Conservation (phyloP, 2,888 invertebrate species). For the Ptilodon capucinus region DNA sequence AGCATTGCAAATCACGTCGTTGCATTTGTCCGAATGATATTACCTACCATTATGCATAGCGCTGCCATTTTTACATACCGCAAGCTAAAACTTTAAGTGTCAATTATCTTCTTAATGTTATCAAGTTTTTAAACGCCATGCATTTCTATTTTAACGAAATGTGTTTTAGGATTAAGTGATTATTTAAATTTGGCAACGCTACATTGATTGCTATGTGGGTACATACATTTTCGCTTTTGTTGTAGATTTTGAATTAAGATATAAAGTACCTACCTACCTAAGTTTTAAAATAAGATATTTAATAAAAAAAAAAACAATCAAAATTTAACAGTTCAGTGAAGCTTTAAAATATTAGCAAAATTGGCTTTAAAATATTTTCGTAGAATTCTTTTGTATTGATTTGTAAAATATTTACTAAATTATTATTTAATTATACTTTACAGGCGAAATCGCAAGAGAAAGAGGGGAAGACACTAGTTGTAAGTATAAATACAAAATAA, state of each 20-base stretch:
- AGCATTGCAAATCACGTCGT: slow-evolving; percentile 71
- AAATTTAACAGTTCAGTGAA: not conserved
- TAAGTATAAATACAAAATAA: slow-evolving; percentile 78
- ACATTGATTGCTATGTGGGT: slow-evolving; percentile 61
- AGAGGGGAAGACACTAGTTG: slow-evolving; percentile 89
- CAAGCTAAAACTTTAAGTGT: not conserved
- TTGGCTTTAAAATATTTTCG: not conserved
- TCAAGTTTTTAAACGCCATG: too few species aligned
- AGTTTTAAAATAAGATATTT: not conserved
- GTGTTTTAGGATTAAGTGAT: too few species aligned
- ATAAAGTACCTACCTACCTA: slow-evolving; percentile 1
- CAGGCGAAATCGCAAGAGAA: slow-evolving; percentile 89
- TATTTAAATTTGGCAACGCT: slow-evolving; percentile 44
- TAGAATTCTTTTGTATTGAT: not conserved
- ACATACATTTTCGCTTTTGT: slow-evolving; percentile 58
- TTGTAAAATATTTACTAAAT: slow-evolving; percentile 18
- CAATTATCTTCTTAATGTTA: too few species aligned
- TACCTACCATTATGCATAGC: slow-evolving; percentile 43
- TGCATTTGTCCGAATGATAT: slow-evolving; percentile 60
- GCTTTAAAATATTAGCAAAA: not conserved
- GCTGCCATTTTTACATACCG: slow-evolving; percentile 41
- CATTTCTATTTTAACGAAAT: too few species aligned
- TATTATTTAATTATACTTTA: slow-evolving; percentile 55
- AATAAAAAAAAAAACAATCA: not conserved
- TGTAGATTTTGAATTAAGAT: slow-evolving; percentile 53